These are phyloP conservation scores for Coelopa frigida DNA, from an alignment of 1,140 invertebrate genomes.

Conservation along the genomic window DNA sequence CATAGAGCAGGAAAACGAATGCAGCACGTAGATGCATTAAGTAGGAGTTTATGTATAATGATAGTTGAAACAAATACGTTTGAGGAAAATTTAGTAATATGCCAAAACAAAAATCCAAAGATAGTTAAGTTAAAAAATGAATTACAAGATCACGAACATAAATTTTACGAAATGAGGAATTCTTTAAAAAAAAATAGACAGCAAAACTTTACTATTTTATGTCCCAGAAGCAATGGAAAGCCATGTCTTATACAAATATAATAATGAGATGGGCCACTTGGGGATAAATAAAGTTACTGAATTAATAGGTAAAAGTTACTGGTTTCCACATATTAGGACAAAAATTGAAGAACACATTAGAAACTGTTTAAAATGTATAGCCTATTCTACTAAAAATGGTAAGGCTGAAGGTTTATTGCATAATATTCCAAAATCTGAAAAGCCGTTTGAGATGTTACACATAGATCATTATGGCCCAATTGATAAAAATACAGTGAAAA, in stretches of 20 bases:
- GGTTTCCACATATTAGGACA: constrained; percentile 26
- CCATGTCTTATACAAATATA: constrained; percentile 18
- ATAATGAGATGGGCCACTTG: constrained; percentile 26
- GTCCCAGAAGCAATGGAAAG: constrained; percentile 24
- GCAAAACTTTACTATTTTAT: constrained; percentile 21
- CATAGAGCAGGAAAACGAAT: constrained; percentile 22
- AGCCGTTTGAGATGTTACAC: constrained; percentile 24
- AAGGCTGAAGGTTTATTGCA: constrained; percentile 29
- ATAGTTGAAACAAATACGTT: constrained; percentile 10
- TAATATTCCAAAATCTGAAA: constrained; percentile 21
- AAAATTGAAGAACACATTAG: constrained; percentile 19
- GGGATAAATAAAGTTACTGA: constrained; percentile 23
- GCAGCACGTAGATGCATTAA: constrained; percentile 32
- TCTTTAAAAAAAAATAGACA: constrained; percentile 9
- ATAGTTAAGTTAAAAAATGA: constrained; percentile 6
- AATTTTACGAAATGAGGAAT: constrained; percentile 12
- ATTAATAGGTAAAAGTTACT: constrained; percentile 21
- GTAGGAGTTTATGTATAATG: constrained; percentile 15
- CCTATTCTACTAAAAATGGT: constrained; percentile 19
- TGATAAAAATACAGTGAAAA: constrained; percentile 37
- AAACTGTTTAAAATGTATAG: constrained; percentile 31
- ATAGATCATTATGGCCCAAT: constrained; percentile 30
- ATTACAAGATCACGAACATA: constrained; percentile 11
- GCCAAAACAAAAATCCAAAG: constrained; percentile 9
- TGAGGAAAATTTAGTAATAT: constrained; percentile 13